These are phyloP conservation scores for Microcebus tavaratra DNA, from an alignment of 2,113 vertebrate genomes.

Conservation along the genomic window DNA sequence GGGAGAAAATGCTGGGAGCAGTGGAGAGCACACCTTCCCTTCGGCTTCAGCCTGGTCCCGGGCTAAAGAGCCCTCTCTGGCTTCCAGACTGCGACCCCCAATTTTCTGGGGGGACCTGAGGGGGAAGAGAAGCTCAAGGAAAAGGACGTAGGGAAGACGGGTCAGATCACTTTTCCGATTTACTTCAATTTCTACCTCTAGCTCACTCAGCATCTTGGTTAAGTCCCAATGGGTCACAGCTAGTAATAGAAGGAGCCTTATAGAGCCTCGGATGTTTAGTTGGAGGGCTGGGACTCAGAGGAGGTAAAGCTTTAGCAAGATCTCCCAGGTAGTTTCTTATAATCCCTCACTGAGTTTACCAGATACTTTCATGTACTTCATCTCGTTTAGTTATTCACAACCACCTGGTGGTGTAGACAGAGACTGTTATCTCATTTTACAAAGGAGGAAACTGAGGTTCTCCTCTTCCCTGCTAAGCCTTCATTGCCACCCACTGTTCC, in stretches of 20 bases:
- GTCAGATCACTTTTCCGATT: neutral
- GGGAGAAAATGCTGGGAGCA: neutral
- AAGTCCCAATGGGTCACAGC: neutral
- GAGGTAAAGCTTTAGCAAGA: neutral
- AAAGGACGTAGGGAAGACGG: neutral
- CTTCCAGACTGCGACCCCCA: too few relatives aligned
- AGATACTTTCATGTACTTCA: neutral
- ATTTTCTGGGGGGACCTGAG: too few relatives aligned
- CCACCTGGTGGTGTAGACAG: neutral
- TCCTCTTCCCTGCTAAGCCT: neutral
- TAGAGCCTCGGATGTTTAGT: neutral
- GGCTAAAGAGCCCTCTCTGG: neutral
- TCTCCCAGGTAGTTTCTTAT: neutral
- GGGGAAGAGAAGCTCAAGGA: neutral
- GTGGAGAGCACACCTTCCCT: neutral
- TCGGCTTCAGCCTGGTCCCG: neutral
- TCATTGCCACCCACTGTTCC: neutral
- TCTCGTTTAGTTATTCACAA: neutral
- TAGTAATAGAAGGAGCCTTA: neutral
- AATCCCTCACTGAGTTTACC: neutral
- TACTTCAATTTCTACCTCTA: neutral
- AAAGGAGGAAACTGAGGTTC: constrained; percentile 15
- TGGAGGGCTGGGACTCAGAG: neutral
- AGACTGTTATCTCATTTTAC: neutral
- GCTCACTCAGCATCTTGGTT: neutral